Base-by-base conservation (phyloP, 2,888 invertebrate species). In the Aphodius sticticus region DNA sequence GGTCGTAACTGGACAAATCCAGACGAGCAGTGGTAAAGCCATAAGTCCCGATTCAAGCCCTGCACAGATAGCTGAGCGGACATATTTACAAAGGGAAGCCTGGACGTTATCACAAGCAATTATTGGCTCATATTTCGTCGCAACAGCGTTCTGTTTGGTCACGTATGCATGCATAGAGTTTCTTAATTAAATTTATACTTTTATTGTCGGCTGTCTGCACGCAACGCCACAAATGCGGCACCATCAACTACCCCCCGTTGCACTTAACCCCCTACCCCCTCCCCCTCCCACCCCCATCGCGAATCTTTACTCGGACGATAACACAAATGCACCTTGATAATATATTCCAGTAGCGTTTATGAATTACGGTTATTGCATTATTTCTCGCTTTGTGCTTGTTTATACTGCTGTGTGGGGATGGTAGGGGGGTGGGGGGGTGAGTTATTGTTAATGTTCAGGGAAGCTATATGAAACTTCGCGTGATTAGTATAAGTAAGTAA, bases 141-240 rank as follows among this genome's bases (percentile, higher is more conserved):
- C 53, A 53, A 53, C 53, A 9, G 12, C 9, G 53, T 12, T 9
- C 6, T 53, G 53, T 53, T 53, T 53, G 53, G 53, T 53, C 53
- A 53, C 53, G 53, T 53, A 53, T 53, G 53, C 53, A 53, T 53
- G 53, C 53, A 53, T 53, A 53, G 53, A 53, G 53, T 53, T 53
- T 53, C 53, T 53, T 53, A 53, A 53, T 53, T 53, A 53, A 53
- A 53, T 53, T 53, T 53, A 53, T 53, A 53, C 53, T 53, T 53
- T 53, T 53, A 53, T 53, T 53, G 53, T 53, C 53, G 53, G 53
- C 12, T 53, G 53, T 53, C 53, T 53, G 53, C 53, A 53, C 53
- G 53, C 53, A 53, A 53, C 53, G 53, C 12, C 12, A 9, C 53
- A 5, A 53, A 53, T 53, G 53, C 53, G 53, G 53, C 53, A 53